Evolutionary conservation across 2,888 invertebrate genomes (phyloP).

Genomic region (Heliconius hortense): DNA sequence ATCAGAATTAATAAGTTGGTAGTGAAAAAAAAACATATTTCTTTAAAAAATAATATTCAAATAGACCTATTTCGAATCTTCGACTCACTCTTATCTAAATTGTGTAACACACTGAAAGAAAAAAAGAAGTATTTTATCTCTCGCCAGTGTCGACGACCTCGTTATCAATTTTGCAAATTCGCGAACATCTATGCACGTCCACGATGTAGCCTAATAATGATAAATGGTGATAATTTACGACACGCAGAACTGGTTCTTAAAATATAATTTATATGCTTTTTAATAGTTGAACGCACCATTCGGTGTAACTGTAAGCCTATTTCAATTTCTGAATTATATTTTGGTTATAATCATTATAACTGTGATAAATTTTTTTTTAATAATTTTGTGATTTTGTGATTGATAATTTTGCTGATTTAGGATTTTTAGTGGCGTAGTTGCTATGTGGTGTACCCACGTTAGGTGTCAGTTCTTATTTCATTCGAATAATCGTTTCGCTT

Average conservation of each 20-base stretch:
- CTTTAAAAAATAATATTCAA: neutral
- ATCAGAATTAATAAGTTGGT: too few relatives aligned
- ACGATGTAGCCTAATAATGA: constrained; percentile 25
- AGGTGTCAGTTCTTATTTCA: neutral
- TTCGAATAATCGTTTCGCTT: neutral
- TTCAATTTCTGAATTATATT: neutral
- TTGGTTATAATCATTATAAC: neutral
- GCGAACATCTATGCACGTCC: constrained; percentile 41
- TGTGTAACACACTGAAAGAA: constrained; percentile 35
- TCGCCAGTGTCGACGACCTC: constrained; percentile 63
- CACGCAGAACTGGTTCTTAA: constrained; percentile 5
- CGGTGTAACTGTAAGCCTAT: neutral
- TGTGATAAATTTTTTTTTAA: neutral
- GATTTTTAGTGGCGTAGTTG: neutral
- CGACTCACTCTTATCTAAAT: constrained; percentile 8
- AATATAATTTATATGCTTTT: constrained; percentile 7
- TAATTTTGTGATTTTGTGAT: neutral
- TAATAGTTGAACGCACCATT: neutral
- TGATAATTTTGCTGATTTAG: neutral
- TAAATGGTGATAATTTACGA: constrained; percentile 27
- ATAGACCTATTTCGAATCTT: constrained; percentile 3
- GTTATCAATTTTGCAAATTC: constrained; percentile 70
- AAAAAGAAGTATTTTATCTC: constrained; percentile 54
- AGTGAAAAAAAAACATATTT: neutral
- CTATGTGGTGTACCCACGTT: neutral